Base-by-base conservation (phyloP, 2,888 invertebrate species). In the Leuctra nigra region DNA sequence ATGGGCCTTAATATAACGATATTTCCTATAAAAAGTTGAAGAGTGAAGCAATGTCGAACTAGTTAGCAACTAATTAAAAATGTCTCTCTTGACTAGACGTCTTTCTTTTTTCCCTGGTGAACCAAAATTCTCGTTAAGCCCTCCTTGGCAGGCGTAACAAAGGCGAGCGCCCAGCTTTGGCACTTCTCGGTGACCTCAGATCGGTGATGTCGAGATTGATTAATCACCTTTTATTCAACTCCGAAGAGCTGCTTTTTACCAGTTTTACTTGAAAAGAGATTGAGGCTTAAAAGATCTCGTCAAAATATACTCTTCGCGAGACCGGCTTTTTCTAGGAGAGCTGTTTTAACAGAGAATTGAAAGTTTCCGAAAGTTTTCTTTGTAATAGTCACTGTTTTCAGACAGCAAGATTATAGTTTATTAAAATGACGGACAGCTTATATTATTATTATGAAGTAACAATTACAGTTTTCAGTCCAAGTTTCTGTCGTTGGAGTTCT, bases 1-100 rank as follows among this genome's bases (percentile, higher is more conserved):
- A 22, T 35, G 20, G 20, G 18, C 14, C 50, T 50, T 35, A 50
- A 35, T 29, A 50, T 22, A 35, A 33, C 16, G 33, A 50, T 50
- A 33, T 35, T 22, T 35, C 50, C 2, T 50, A 33, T 50, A 11
- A 44, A 50, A 25, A 4, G 1, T 35, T 35, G 50, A 33, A 50
- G 33, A 50, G 50, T 11, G 22, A 50, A 33, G 50, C 33, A 20
- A 39, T 50, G 50, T 29, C 50, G 18, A 29, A 56, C 39, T 52
- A 39, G 39, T 56, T 56, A 56, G 24, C 41, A 56, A 56, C 47
- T 56, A 56, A 56, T 56, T 52, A 56, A 52, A 56, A 50, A 41
- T 50, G 41, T 41, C 48, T 36, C 22, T 35, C 25, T 20, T n/a
- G 14, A 16, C 4, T 14, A 20, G 14, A 29, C 22, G 24, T 24